Conservation (phyloP, 1,140 invertebrate genomes). For the Monomorium pharaonis region DNA sequence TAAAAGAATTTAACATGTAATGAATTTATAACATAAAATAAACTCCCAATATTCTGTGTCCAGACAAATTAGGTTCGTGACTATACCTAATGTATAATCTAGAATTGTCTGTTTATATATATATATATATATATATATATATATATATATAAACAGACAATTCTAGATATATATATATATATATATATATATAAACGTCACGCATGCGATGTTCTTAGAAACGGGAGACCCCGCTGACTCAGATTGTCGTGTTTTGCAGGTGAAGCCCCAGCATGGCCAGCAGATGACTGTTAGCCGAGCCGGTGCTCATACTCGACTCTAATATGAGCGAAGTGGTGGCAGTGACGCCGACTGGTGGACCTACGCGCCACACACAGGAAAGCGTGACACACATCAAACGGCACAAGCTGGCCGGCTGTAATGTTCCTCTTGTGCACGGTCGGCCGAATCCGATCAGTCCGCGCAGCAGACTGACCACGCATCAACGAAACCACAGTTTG, state of each 20-base stretch:
- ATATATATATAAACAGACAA: no score
- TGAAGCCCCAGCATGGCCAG: conserved; percentile 79
- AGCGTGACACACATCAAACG: conserved; percentile 81
- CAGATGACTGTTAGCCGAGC: conserved; percentile 84
- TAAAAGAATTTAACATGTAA: no score
- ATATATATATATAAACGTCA: no score
- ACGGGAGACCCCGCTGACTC: conserved; percentile 10
- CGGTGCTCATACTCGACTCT: conserved; percentile 80
- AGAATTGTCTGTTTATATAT: background rate
- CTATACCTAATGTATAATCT: background rate
- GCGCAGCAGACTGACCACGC: conserved; percentile 88
- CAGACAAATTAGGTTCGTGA: no score
- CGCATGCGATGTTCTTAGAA: background rate
- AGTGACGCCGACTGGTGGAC: conserved; percentile 80
- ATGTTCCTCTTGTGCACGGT: conserved; percentile 87
- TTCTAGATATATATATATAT: no score
- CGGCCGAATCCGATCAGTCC: conserved; percentile 85
- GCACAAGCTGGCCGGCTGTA: conserved; percentile 82
- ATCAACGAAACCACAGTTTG: conserved; percentile 91
- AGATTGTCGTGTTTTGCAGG: conserved; percentile 61
- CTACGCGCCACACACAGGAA: conserved; percentile 83
- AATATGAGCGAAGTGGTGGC: conserved; percentile 85
- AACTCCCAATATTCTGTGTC: no score
- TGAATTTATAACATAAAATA: no score
- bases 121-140: no score